These are phyloP conservation scores for Cryptocheilus praepositus DNA, from an alignment of 2,888 invertebrate species.

Conservation along the genomic window DNA sequence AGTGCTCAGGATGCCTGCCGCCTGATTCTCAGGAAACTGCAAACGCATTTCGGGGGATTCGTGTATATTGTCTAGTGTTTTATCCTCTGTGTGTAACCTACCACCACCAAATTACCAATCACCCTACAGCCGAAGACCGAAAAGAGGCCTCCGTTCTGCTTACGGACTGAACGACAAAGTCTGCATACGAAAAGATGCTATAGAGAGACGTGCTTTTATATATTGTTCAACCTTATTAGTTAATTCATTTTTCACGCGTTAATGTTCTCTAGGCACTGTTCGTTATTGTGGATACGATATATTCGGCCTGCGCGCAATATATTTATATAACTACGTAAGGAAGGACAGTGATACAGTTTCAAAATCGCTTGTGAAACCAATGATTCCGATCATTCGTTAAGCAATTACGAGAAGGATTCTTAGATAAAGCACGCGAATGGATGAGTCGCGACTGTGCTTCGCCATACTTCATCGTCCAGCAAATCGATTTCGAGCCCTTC, in stretches of 20 bases:
- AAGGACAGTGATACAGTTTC: slow-evolving; percentile 25
- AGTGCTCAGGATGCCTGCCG: slow-evolving; percentile 47
- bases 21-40: slow-evolving; percentile 44
- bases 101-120: slow-evolving; percentile 66
- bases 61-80: slow-evolving; percentile 94
- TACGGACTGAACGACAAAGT: slow-evolving; percentile 52
- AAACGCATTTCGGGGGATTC: slow-evolving; percentile 74
- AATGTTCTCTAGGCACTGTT: slow-evolving; percentile 43
- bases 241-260: slow-evolving; percentile 43
- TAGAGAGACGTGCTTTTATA: slow-evolving; percentile 51
- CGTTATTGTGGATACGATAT: slow-evolving; percentile 34
- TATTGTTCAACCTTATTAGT: slow-evolving; percentile 43
- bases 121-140: slow-evolving; percentile 64
- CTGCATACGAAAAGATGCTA: slow-evolving; percentile 46
- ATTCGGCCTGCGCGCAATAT: slow-evolving; percentile 32
- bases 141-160: slow-evolving; percentile 59
- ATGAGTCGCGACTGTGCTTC: slow-evolving; percentile 31
- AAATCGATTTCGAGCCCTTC: slow-evolving; percentile 12
- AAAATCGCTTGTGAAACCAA: slow-evolving; percentile 50
- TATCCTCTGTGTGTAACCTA: slow-evolving; percentile 88
- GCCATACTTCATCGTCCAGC: slow-evolving; percentile 7
- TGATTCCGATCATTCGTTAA: slow-evolving; percentile 55
- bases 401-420: slow-evolving; percentile 48
- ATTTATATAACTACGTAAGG: slow-evolving; percentile 24
- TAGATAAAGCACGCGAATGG: slow-evolving; percentile 51